Conservation (phyloP, 1,140 invertebrate genomes). For the Drosophila santomea region DNA sequence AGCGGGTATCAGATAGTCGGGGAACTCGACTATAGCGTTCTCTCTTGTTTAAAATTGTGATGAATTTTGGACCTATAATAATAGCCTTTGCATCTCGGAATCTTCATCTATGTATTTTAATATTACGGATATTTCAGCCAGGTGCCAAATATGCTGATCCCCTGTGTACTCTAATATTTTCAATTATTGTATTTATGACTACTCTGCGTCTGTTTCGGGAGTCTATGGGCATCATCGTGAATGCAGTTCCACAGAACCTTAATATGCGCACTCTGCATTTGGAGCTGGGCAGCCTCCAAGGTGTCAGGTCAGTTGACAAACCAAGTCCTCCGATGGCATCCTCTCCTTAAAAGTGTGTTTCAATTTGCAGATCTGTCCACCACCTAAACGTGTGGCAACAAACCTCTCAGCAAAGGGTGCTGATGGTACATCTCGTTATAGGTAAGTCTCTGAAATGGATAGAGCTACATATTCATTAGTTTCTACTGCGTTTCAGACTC, state of each 20-base stretch:
- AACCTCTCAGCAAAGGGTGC: conserved; percentile 89
- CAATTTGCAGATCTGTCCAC: conserved; percentile 87
- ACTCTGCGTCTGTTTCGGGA: conserved; percentile 91
- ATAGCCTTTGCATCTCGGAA: too few species aligned
- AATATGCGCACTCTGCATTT: conserved; percentile 83
- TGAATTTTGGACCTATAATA: too few species aligned
- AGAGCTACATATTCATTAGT: too few species aligned
- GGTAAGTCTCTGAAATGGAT: conserved; percentile 86
- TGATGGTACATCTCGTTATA: conserved; percentile 91
- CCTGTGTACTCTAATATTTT: conserved; percentile 95
- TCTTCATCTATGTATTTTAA: background rate
- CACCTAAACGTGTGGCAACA: conserved; percentile 93
- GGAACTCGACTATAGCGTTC: too few species aligned
- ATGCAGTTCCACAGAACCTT: conserved; percentile 89
- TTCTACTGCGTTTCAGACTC: conserved; percentile 79
- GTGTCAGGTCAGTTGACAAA: conserved; percentile 86
- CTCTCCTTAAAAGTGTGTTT: background rate
- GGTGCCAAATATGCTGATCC: conserved; percentile 93
- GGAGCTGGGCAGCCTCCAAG: conserved; percentile 87
- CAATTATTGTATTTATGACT: conserved; percentile 92
- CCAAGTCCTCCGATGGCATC: too few species aligned
- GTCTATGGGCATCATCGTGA: conserved; percentile 91
- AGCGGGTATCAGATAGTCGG: too few species aligned
- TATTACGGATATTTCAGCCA: conserved; percentile 85
- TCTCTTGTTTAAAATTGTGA: too few species aligned